Evolutionary conservation across 2,888 invertebrate species (phyloP).

Genomic region (Sinhomidia bicolor): DNA sequence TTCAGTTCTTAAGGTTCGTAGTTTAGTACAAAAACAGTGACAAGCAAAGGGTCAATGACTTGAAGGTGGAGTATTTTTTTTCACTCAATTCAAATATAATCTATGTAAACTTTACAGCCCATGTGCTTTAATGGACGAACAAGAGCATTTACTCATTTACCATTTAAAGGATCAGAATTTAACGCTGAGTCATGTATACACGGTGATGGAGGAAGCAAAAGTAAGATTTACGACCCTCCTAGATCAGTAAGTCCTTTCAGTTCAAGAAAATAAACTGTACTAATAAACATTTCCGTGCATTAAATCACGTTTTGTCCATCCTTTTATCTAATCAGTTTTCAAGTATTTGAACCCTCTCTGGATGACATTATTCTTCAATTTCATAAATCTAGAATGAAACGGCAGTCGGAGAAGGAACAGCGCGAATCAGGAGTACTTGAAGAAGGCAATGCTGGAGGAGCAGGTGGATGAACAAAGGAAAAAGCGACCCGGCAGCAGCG

Average conservation of each 20-base stretch:
- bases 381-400: conserved; percentile 55
- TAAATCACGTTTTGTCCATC: no score
- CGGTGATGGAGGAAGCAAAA: conserved; percentile 72
- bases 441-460: neutral
- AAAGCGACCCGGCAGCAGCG: neutral
- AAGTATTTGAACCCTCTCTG: conserved; percentile 71
- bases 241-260: conserved; percentile 68
- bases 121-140: conserved; percentile 71
- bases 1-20: conserved; percentile 70
- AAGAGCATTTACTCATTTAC: conserved; percentile 71
- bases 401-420: neutral
- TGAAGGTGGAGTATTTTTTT: no score
- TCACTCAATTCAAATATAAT: neutral
- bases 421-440: no score
- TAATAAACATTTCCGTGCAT: neutral
- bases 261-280: neutral
- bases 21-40: no score
- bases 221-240: conserved; percentile 64
- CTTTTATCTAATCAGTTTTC: conserved; percentile 71
- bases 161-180: conserved; percentile 68
- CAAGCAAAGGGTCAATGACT: no score
- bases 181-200: conserved; percentile 69
- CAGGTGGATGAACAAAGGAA: neutral
- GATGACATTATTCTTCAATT: conserved; percentile 71
- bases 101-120: conserved; percentile 57